Base-by-base conservation (phyloP, 2,888 invertebrate species). In the Geophilus truncorum region DNA sequence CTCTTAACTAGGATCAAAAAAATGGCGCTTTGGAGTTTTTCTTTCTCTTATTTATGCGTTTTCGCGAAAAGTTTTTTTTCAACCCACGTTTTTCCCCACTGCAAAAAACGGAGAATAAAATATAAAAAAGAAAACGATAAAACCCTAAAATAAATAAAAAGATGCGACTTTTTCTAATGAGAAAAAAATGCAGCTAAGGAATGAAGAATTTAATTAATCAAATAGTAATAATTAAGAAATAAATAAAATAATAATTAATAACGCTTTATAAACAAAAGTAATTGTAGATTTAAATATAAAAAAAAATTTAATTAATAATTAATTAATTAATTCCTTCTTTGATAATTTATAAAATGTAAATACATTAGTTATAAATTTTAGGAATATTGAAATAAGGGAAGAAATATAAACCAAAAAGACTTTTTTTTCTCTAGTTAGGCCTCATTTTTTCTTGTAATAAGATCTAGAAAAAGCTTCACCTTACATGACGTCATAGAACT, bases 401-500 rank as follows among this genome's bases (percentile, higher is more conserved):
- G 28, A 70, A 70, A 70, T 51, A 51, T 51, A 51, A 51, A 51
- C 51, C 51, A 51, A n/a, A 51, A 15, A 5, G 36, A 62, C 1
- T 70, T 70, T 70, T 70, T 70, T 70, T 28, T 28, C 70, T 70
- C 70, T 70, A 70, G 70, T 70, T 70, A 70, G 70, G 70, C 70
- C 70, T 70, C 10, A 23, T 70, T 70, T 70, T 70, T 70, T 23
- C 70, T 70, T 70, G 70, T 70, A 70, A n/a, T 51, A 51, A 51
- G 28, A 70, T 15, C 25, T 70, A 70, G 70, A 45, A n/a, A n/a
- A 51, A 28, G 70, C 70, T 70, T 70, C 70, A 70, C 70, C 70
- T 70, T 70, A 70, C 70, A 70, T 70, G 70, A 70, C 70, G 70
- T 70, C 70, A 70, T 70, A 70, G 70, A 23, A n/a, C 70, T 70